Evolutionary conservation across 2,113 vertebrate species (phyloP).

Genomic region (Poicephalus gulielmi): DNA sequence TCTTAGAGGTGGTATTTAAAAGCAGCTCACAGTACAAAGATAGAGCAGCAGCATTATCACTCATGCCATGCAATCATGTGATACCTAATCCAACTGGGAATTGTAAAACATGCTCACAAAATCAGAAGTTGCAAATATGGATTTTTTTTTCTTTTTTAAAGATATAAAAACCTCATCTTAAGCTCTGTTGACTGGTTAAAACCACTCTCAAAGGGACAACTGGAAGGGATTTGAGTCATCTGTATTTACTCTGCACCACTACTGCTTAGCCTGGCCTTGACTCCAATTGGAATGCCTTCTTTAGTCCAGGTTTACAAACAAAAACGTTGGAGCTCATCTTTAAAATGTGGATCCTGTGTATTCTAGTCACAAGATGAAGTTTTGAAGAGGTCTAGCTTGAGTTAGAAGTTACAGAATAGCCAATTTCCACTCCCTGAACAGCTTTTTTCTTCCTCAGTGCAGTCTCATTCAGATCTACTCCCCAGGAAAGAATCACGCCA

Average conservation of each 20-base stretch:
- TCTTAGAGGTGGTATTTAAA: background rate
- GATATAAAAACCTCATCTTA: background rate
- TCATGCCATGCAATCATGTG: conserved; percentile 46
- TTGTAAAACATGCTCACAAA: conserved; percentile 40
- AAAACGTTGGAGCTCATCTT: background rate
- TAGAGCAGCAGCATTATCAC: conserved; percentile 19
- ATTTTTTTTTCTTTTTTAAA: background rate
- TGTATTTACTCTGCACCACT: background rate
- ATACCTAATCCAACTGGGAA: conserved; percentile 23
- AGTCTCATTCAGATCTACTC: background rate
- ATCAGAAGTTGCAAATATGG: conserved; percentile 59
- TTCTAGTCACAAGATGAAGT: background rate
- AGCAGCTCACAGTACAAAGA: conserved; percentile 1
- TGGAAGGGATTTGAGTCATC: background rate
- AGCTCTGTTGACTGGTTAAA: background rate
- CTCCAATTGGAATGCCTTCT: background rate
- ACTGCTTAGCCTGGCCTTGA: background rate
- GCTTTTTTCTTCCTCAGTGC: background rate
- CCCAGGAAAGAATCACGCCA: conserved; percentile 64
- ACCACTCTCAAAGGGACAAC: background rate
- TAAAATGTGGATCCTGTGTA: background rate
- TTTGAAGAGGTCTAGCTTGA: background rate
- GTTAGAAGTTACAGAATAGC: background rate
- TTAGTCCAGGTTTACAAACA: background rate
- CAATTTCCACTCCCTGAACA: conserved; percentile 53